Evolutionary conservation across 2,113 vertebrate species (phyloP), one percentile per base, ranked within the genome.

Genomic region (Perca flavescens): DNA sequence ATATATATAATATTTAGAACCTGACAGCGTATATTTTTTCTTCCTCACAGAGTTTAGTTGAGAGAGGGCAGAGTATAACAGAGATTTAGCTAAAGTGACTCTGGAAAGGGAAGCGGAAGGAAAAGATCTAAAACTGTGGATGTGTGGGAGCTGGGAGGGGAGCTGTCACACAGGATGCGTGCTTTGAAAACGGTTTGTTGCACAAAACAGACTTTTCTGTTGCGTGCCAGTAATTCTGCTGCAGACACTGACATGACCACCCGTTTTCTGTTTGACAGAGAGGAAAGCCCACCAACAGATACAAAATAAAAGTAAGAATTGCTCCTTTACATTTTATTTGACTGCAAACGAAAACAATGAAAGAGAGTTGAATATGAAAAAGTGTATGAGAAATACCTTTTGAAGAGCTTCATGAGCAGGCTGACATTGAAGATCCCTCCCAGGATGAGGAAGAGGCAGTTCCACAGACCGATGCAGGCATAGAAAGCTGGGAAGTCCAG

Each of bases 401-500:
- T 99, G 81, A 99, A 99, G 90, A 99, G 97, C 91, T 97, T 97
- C 96, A 99, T 98, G 72, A 99, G 89, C 80, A 99, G 96, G 87
- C 98, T 99, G 92, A 98, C 94, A 68, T 99, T 99, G 92, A 99
- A 97, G 86, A 99, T 90, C 9, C 97, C 97, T 34, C 98, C 99
- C 40, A 99, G 93, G 14, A 97, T 93, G 14, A 99, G 97, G 91
- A 99, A 99, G 82, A 99, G 95, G 85, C 98, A 97, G 92, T 98
- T 99, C 98, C 98, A 99, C 88, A 99, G 94, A 19, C 98, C 98
- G 3, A 97, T 98, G 95, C 98, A 99, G 6, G 98, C 98, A 8
- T 99, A 99, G 94, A 99, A 99, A 52, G 98, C 97, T 4, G 93
- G 94, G 89, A 99, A 99, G 90, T 99, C 96, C 92, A 99, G 92